Evolutionary conservation across 2,113 vertebrate genomes (phyloP).

Genomic region (Corydoras maculifer): DNA sequence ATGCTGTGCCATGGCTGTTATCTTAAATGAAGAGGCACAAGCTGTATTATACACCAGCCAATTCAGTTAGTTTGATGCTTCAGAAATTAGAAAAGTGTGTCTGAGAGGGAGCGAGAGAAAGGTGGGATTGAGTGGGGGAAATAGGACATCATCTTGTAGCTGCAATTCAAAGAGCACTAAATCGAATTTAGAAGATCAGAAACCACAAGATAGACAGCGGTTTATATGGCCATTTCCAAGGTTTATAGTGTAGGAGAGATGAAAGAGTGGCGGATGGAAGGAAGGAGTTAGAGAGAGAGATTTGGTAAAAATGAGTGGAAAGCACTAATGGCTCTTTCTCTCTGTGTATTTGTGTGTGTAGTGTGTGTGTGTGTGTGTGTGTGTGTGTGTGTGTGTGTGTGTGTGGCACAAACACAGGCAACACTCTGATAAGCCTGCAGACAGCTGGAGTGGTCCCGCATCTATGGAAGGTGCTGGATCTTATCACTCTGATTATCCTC

Average conservation of each 20-base stretch:
- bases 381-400: background rate
- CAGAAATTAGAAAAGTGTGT: conserved; percentile 62
- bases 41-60: conserved; percentile 52
- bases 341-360: too few species aligned
- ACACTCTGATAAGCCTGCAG: conserved; percentile 65
- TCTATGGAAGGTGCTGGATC: conserved; percentile 90
- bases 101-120: conserved; percentile 30
- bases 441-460: conserved; percentile 66
- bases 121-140: conserved; percentile 34
- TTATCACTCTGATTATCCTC: conserved; percentile 99
- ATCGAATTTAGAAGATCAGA: conserved; percentile 92
- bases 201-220: conserved; percentile 83
- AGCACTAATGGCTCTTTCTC: background rate
- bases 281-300: conserved; percentile 6
- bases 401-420: background rate
- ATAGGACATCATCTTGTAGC: conserved; percentile 69
- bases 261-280: conserved; percentile 69
- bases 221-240: conserved; percentile 75
- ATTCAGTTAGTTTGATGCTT: conserved; percentile 64
- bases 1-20: conserved; percentile 60
- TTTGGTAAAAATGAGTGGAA: conserved; percentile 77
- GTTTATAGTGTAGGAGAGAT: conserved; percentile 95
- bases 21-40: conserved; percentile 50
- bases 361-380: too few species aligned
- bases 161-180: conserved; percentile 82